A percentile compares a stretch with the other conserved stretches of the same genome.
phyloP scores from a whole-genome alignment of 2,113 vertebrate species.

The Meles meles region DNA sequence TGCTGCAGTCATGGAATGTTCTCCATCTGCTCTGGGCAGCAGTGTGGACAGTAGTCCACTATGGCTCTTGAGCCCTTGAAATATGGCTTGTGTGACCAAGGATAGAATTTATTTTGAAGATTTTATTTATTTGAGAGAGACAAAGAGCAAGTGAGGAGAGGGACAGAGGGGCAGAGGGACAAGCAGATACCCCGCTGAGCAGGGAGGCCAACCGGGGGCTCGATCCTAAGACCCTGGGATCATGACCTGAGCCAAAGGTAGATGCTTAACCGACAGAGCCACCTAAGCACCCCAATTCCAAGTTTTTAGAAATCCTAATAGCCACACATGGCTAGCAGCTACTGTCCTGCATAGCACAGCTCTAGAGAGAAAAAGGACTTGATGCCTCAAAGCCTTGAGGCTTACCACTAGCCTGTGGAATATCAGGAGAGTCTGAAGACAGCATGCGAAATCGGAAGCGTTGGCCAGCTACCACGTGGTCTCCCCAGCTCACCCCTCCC shows the following conservation, averaged over 20 bases:
- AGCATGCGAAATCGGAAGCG: neutral
- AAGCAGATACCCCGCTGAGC: no score
- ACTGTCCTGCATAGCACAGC: neutral
- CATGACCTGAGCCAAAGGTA: neutral
- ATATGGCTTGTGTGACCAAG: neutral
- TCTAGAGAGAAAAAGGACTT: neutral
- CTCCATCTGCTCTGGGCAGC: accelerated
- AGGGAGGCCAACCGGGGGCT: no score
- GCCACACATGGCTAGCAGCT: neutral
- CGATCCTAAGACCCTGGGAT: neutral
- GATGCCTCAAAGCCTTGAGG: neutral
- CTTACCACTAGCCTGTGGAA: neutral
- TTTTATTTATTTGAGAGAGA: neutral
- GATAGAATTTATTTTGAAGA: neutral
- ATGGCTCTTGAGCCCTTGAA: neutral
- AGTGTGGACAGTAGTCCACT: accelerated
- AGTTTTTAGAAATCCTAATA: neutral
- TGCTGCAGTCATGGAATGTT: no score
- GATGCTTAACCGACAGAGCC: neutral
- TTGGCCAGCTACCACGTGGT: neutral
- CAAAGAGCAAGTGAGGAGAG: neutral
- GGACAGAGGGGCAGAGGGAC: neutral
- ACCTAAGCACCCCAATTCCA: neutral
- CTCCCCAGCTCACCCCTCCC: neutral
- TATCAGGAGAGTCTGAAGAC: neutral